phyloP scores from a whole-genome alignment of 2,113 vertebrate species.

The Platysteira castanea region DNA sequence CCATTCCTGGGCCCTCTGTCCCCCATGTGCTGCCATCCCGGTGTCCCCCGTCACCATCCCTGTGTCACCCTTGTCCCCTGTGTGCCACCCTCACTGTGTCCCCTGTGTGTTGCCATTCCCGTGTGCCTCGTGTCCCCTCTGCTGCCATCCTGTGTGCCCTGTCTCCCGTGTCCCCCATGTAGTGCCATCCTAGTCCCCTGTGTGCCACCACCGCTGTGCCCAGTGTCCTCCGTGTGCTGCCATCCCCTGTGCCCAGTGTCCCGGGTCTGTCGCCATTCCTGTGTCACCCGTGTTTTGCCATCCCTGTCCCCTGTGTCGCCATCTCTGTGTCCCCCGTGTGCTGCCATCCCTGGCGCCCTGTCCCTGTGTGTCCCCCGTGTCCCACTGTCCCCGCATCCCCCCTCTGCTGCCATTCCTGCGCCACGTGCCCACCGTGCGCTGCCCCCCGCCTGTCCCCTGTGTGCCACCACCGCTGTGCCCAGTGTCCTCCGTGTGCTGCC shows the following conservation, averaged over 20 bases:
- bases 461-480: too few species aligned
- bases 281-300: not conserved
- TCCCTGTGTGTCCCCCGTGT: not conserved
- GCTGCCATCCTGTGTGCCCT: not conserved
- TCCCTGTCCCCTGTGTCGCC: too few species aligned
- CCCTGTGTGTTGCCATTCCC: too few species aligned
- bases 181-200: not conserved
- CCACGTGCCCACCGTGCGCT: too few species aligned
- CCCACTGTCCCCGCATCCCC: too few species aligned
- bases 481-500: too few species aligned
- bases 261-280: rapidly evolving
- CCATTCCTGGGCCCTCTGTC: not conserved
- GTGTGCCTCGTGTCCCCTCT: not conserved
- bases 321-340: too few species aligned
- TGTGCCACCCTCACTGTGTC: not conserved
- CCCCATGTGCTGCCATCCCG: not conserved
- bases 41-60: too few species aligned
- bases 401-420: not conserved
- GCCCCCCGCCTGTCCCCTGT: not conserved
- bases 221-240: not conserved
- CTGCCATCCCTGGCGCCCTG: not conserved
- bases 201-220: not conserved
- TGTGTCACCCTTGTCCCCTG: not conserved
- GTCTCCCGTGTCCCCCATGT: not conserved
- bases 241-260: not conserved